Evolutionary conservation across 2,113 vertebrate genomes (phyloP).

Genomic region (Macroglossus sobrinus): DNA sequence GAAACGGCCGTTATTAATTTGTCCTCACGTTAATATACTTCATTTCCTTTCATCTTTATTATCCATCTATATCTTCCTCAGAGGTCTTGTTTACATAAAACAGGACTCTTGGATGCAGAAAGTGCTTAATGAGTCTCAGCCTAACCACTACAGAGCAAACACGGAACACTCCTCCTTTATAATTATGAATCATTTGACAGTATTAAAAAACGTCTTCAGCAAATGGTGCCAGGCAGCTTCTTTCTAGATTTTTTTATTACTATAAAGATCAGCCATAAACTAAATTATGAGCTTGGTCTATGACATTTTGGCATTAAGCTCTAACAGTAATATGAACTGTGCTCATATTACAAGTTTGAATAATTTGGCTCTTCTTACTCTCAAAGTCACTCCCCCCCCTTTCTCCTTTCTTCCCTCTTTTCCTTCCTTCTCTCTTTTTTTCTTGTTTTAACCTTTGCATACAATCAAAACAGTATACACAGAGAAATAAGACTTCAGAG

Average conservation of each 20-base stretch:
- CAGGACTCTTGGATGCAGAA: conserved; percentile 76
- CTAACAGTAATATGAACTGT: conserved; percentile 48
- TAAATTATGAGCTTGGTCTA: conserved; percentile 74
- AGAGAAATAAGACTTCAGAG: neutral
- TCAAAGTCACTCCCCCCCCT: neutral
- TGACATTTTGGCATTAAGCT: conserved; percentile 65
- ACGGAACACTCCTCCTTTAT: conserved; percentile 64
- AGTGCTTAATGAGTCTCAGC: conserved; percentile 80
- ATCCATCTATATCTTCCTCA: conserved; percentile 80
- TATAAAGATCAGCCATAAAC: conserved; percentile 77
- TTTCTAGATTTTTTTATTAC: conserved; percentile 62
- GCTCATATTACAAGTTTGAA: conserved; percentile 66
- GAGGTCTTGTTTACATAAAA: conserved; percentile 86
- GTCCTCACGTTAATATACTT: conserved; percentile 76
- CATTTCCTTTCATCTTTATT: conserved; percentile 85
- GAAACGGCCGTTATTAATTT: conserved; percentile 81
- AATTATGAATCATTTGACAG: conserved; percentile 78
- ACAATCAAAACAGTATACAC: neutral
- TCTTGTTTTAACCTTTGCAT: neutral
- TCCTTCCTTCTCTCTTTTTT: neutral
- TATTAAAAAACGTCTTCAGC: conserved; percentile 72
- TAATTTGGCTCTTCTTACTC: conserved; percentile 43
- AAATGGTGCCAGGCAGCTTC: conserved; percentile 70
- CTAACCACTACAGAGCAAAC: conserved; percentile 74
- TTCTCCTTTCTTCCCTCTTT: neutral